A percentile compares a stretch with the other conserved stretches of the same genome.
Evolutionary conservation across 2,888 invertebrate genomes (phyloP).

Genomic region (Nephrotoma flavescens): DNA sequence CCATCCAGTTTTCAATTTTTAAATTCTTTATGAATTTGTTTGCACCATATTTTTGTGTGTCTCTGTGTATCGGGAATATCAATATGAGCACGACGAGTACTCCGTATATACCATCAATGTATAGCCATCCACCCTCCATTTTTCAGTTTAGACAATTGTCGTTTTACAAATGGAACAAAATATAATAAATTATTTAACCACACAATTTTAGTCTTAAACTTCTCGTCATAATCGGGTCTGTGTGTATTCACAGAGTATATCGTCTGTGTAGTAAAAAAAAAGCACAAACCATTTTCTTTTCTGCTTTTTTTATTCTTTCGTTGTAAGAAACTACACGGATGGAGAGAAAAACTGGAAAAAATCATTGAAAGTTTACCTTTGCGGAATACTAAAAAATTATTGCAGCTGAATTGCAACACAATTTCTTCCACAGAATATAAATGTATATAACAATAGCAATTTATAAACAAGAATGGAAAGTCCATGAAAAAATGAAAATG

Average conservation of each 20-base stretch:
- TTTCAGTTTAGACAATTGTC: not conserved
- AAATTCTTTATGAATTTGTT: not conserved
- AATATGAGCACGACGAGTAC: not conserved
- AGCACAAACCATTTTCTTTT: not conserved
- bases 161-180: not conserved
- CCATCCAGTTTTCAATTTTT: not conserved
- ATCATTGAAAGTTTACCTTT: not conserved
- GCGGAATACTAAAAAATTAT: not conserved
- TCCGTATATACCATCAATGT: too few species aligned
- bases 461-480: not conserved
- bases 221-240: not conserved
- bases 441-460: not conserved
- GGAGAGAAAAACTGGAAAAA: not conserved
- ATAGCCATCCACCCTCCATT: not conserved
- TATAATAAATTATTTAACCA: not conserved
- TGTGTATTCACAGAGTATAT: not conserved
- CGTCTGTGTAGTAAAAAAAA: not conserved
- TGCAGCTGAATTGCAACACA: not conserved
- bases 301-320: not conserved
- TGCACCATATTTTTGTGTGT: not conserved
- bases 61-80: not conserved
- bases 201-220: not conserved
- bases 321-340: not conserved
- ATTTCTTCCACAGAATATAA: not conserved
- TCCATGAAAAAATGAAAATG: not conserved